Evolutionary conservation across 2,888 invertebrate species (phyloP), one percentile per base, ranked within the genome.

Genomic region (Macrosoma leucophasiata): DNA sequence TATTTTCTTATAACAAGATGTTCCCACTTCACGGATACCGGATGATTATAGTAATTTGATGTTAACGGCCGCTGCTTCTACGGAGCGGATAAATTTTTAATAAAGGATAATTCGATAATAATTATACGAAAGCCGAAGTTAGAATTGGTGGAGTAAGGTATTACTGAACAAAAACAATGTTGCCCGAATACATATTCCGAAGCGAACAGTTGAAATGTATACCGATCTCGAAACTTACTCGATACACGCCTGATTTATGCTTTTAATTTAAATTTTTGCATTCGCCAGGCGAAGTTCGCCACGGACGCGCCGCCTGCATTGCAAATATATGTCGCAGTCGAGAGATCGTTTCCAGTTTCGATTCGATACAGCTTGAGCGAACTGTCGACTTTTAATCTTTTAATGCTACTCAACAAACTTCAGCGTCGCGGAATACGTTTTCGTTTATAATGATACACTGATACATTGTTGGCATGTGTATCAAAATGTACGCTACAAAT

Each of bases 241-340:
- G 79, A 84, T 81, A 82, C 72, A 71, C 70, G 74, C 53, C 79
- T 84, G 84, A 85, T 85, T 85, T 85, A 85, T 85, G 84, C 71
- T 84, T 84, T 85, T 85, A 85, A 85, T 85, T 85, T 84, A 85
- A 85, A 85, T 85, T 84, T 85, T 84, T 84, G 82, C 84, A 84
- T 84, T 82, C 82, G 72, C 74, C 65, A 51, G 72, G 72, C 79
- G 68, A 75, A 81, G 70, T 82, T 79, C 50, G 72, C 74, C 67
- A 56, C 69, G 77, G 77, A 71, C 75, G 77, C 75, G 76, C 78
- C 63, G 79, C 70, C 76, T 81, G 82, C 84, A 79, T 81, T 61
- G 75, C 81, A 79, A 81, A 79, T 79, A 75, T 74, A 75, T 74
- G 77, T 75, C 70, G 68, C 69, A 61, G 62, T 61, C 65, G 61